Base-by-base conservation (phyloP, 2,113 vertebrate genomes). In the Rhinolophus sinicus region DNA sequence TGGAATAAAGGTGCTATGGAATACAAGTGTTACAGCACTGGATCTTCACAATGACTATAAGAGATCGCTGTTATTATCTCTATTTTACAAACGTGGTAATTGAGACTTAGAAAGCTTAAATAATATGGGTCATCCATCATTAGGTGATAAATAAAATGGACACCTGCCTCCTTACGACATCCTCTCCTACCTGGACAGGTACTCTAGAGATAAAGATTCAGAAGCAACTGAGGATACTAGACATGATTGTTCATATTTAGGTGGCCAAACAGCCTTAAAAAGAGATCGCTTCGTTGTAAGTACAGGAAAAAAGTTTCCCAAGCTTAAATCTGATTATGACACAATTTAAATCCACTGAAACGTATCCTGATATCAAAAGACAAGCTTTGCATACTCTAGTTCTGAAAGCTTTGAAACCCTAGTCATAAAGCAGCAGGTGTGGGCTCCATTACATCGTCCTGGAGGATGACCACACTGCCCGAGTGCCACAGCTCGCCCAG, bases 361-460 rank as follows among this genome's bases (percentile, higher is more conserved):
- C 67, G 78, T 98, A 97, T 92, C 93, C 97, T 87, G 70, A 80
- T 97, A 96, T 95, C 96, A 97, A 97, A 97, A 96, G 96, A 92
- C 91, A 70, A 88, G 97, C 93, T 97, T 96, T 95, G 81, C 85
- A 80, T 83, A 93, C 93, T 95, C 67, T 62, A 40, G 8, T 85
- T 85, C 81, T 64, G 62, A 96, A 86, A 82, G 96, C 95, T 95
- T 93, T 97, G 97, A 97, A 97, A 97, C 69, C 69, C 92, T 95
- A 97, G 93, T 93, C 94, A 5, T 0, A 44, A 38, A 60, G 64
- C 96, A 81, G 86, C 97, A 97, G 97, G 97, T 98, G 97, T 83
- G 80, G 60, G 65, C 81, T 72, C 82, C 60, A 69, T 19, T 72
- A 24, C 76, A 40, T 69, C 52, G 73, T 58, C 72, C 67, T 44